Evolutionary conservation across 2,888 invertebrate species (phyloP).

Genomic region (Coenonympha glycerion): DNA sequence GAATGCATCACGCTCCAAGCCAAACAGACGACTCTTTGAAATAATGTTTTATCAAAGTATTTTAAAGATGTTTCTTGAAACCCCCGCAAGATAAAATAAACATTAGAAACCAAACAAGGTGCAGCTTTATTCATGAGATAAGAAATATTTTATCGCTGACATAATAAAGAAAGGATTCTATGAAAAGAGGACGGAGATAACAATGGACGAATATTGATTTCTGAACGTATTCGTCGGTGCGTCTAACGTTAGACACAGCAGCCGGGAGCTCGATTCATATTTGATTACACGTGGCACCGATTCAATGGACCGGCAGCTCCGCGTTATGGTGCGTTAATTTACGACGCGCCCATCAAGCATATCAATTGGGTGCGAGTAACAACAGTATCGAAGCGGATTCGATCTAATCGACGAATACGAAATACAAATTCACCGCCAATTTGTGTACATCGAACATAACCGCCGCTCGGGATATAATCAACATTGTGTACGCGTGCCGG

Average conservation of each 20-base stretch:
- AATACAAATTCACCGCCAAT: constrained; percentile 42
- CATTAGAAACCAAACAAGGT: constrained; percentile 21
- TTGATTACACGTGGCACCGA: constrained; percentile 30
- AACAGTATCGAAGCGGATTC: constrained; percentile 37
- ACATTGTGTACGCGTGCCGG: constrained; percentile 28
- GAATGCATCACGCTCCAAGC: constrained; percentile 17
- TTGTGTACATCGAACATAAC: constrained; percentile 33
- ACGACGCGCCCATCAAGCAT: constrained; percentile 46
- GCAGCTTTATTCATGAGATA: constrained; percentile 23
- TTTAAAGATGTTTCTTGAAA: constrained; percentile 11
- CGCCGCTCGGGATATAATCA: constrained; percentile 36
- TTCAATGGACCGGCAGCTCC: constrained; percentile 21
- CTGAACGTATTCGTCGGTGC: constrained; percentile 3
- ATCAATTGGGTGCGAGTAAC: constrained; percentile 49
- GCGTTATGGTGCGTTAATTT: constrained; percentile 53
- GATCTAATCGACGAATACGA: constrained; percentile 43
- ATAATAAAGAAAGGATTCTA: constrained; percentile 9
- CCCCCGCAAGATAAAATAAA: constrained; percentile 23
- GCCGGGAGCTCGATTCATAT: constrained; percentile 22
- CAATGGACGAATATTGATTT: constrained; percentile 12
- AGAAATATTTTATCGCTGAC: constrained; percentile 20
- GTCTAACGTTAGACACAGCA: constrained; percentile 21
- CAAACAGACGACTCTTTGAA: constrained; percentile 25
- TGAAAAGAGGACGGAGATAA: constrained; percentile 10
- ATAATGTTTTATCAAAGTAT: constrained; percentile 13